Percentiles rank a stretch among this genome's conserved stretches.
Conservation (phyloP, 2,888 invertebrate species). For the Acanthosepion pharaonis region DNA sequence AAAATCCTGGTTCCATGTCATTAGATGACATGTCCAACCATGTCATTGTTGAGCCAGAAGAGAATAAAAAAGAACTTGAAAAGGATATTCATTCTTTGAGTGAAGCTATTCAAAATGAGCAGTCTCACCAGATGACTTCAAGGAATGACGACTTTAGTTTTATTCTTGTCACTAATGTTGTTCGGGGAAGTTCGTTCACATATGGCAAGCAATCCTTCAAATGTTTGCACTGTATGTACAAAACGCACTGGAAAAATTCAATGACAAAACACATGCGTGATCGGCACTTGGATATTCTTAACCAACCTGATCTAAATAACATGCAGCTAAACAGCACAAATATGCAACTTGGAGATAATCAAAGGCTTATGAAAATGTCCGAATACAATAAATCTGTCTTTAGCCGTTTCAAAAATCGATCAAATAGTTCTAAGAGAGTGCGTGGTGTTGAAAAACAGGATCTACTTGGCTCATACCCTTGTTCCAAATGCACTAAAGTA, state of each 20-base stretch:
- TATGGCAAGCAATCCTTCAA: slow-evolving; percentile 63
- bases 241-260: slow-evolving; percentile 60
- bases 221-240: slow-evolving; percentile 66
- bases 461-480: slow-evolving; percentile 62
- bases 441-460: slow-evolving; percentile 66
- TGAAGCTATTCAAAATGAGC: neutral
- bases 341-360: slow-evolving; percentile 51
- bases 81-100: neutral
- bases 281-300: slow-evolving; percentile 61
- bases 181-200: slow-evolving; percentile 57
- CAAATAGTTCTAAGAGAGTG: slow-evolving; percentile 49
- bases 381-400: slow-evolving; percentile 55
- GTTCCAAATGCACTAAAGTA: slow-evolving; percentile 66
- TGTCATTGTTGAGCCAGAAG: neutral
- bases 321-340: slow-evolving; percentile 50
- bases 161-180: slow-evolving; percentile 56
- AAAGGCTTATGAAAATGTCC: slow-evolving; percentile 66
- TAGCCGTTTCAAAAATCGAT: slow-evolving; percentile 49
- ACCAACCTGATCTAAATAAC: slow-evolving; percentile 55
- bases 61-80: neutral
- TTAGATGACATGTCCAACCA: neutral
- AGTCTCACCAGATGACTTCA: neutral
- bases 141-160: slow-evolving; percentile 59
- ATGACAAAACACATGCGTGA: slow-evolving; percentile 66
- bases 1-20: neutral